Evolutionary conservation across 1,140 invertebrate genomes (phyloP).

Genomic region (Callitettix versicolor): DNA sequence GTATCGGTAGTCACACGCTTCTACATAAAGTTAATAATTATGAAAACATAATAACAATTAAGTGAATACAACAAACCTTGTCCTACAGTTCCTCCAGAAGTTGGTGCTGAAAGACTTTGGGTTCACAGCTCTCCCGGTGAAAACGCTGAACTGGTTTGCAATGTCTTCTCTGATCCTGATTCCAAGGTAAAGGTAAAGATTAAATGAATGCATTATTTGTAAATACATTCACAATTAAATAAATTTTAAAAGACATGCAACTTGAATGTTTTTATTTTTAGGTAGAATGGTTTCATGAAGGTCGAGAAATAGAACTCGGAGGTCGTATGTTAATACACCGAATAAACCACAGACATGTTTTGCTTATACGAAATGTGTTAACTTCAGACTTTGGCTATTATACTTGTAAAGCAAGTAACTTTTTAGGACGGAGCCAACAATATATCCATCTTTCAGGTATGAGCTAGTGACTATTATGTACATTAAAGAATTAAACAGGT

Average conservation of each 20-base stretch:
- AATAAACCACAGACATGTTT: constrained; percentile 45
- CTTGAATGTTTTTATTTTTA: constrained; percentile 14
- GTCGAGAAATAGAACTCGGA: constrained; percentile 1
- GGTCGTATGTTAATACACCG: constrained; percentile 43
- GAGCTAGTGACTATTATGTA: not conserved
- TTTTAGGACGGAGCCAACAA: constrained; percentile 43
- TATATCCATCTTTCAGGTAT: constrained; percentile 43
- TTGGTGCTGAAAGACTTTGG: constrained; percentile 47
- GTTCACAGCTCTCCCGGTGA: constrained; percentile 58
- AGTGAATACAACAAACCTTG: no score
- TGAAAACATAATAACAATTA: no score
- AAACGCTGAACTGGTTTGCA: constrained; percentile 54
- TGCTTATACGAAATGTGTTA: constrained; percentile 57
- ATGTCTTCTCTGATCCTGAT: constrained; percentile 51
- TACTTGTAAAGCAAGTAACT: constrained; percentile 63
- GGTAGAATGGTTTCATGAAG: constrained; percentile 41
- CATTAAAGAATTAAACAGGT: not conserved
- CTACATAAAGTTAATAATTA: no score
- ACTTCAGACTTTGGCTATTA: constrained; percentile 64
- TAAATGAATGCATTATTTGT: no score
- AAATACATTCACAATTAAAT: no score
- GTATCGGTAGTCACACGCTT: no score
- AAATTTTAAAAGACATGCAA: not conserved
- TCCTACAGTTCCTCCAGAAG: constrained; percentile 55
- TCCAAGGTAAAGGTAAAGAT: constrained; percentile 42